Evolutionary conservation across 2,888 invertebrate species (phyloP), one percentile per base, ranked within the genome.

Genomic region (Neocrepidodera transversa): DNA sequence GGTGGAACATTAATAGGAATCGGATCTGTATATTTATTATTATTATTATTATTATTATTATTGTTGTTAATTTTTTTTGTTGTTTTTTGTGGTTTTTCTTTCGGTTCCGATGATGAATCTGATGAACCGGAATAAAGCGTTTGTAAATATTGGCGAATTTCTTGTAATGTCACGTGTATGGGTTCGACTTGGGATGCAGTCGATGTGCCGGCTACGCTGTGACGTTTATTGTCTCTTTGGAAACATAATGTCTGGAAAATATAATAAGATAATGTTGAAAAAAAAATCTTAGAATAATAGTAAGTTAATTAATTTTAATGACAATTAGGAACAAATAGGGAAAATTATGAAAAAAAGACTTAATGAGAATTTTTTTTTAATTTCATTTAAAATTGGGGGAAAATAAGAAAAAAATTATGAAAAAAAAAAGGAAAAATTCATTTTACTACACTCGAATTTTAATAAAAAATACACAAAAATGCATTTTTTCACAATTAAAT

Each of bases 131-230:
- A 91, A 76, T 92, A 92, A 38, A 93, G 81, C 5, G 90, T 91
- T 67, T 92, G 91, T 71, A 93, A 83, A 77, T 92, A 92, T 72
- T 90, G 90, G 64, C 92, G 85, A 74, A 93, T 92, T 80, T 93
- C 92, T 69, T 91, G 89, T 57, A 93, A 80, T 7, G 93, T 92
- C 87, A 93, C 89, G 76, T 93, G 93, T 63, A 92, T 85, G 1
- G 89, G 89, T 75, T 93, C 93, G 62, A 86, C 86, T 11, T 82
- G 80, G 40, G 81, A 82, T 1, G 81, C 77, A 1, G 81, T 77
- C 4, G 89, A 88, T 2, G 87, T 86, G 30, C 88, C 86, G 0
- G 79, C 79, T 2, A 90, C 84, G 71, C 89, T 89, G 71, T 89
- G 87, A 54, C 89, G 83, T 78, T 90, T 89, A 76, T 79, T 59